Evolutionary conservation across 2,797 vertebrate species (phyloP), one percentile per base, ranked within the genome.

Genomic region (Meda fulgida): DNA sequence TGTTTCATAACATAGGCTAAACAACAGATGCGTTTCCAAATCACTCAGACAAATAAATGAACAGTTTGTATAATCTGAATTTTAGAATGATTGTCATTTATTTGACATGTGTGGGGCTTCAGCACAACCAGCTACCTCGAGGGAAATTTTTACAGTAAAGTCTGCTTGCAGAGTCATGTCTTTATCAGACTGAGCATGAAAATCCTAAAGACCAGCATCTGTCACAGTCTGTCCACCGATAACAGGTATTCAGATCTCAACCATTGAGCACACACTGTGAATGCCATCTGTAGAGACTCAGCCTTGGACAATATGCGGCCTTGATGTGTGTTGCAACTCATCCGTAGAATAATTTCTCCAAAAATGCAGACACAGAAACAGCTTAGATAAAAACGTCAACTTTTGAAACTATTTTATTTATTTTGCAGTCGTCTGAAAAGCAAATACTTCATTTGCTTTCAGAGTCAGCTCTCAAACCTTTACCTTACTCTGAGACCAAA

Each of bases 271-370:
- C 69, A 46, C 63, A 84, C 77, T 77, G 72, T 77, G 70, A 67
- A 85, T 71, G 70, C 38, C 77, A 80, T 86, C 84, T 86, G 77
- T 51, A 72, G 83, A 48, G 51, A 79, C 36, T 78, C 66, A 72
- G 76, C 40, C 66, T 84, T 46, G 34, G 34, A 79, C 76, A 84
- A 63, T 79, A 55, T 71, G 76, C 23, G n/a, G 66, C 76, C 76
- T 84, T 84, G 76, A 72, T 65, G 53, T 36, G 40, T 63, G 29
- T 19, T 65, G 21, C 16, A 79, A 23, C 46, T 81, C 79, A 53
- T 69, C 21, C 14, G 5, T 81, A n/a, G 7, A 69, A 81, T 19
- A 0, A 55, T 53, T 70, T 80, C 46, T 34, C 8, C 10, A 43
- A 65, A 78, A 40, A 78, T 40, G 21, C 14, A 60, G 34, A 77